Base-by-base conservation (phyloP, 2,888 invertebrate species). In the Auanema freiburgensis region DNA sequence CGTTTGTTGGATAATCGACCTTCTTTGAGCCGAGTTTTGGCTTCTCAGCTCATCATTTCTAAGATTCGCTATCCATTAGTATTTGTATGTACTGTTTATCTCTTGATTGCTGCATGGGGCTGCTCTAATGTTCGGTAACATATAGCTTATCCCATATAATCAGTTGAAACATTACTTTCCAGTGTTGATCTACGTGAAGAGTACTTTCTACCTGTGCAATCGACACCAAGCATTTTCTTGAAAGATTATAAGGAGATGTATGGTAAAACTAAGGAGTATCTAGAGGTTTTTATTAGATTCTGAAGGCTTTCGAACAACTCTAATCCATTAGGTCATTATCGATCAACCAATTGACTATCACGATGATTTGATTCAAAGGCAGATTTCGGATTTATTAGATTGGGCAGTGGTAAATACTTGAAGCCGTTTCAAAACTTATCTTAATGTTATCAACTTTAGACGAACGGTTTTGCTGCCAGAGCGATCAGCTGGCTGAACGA, bases 401-500 rank as follows among this genome's bases (percentile, higher is more conserved):
- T 62, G 57, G 33, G 68, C 75, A 12, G 68, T 68, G 49, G 72
- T 74, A 59, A n/a, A 16, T 16, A 51, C 12, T n/a, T 51, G 12
- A 18, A 51, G 11, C 16, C 11, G 18, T 14, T 14, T 51, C 11
- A n/a, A 23, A 5, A n/a, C 4, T 24, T 6, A 52, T 52, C 21
- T 5, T n/a, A 33, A 6, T 14, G 49, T 14, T 21, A 46, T 55
- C 18, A 57, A n/a, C 10, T 57, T 76, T 52, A 80, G 79, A 71
- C 74, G 10, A 67, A 79, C 21, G 75, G 79, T 12, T 78, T 75
- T 57, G 83, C 82, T 6, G 68, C 70, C 6, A 66, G 79, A 42
- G 71, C 77, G 2, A 73, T 80, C 53, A 78, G 75, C 54, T 83
- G 83, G 83, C 67, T 83, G 50, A 63, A 66, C 10, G 83, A 84